phyloP scores from a whole-genome alignment of 1,140 invertebrate genomes.

The Mamestra configurata region DNA sequence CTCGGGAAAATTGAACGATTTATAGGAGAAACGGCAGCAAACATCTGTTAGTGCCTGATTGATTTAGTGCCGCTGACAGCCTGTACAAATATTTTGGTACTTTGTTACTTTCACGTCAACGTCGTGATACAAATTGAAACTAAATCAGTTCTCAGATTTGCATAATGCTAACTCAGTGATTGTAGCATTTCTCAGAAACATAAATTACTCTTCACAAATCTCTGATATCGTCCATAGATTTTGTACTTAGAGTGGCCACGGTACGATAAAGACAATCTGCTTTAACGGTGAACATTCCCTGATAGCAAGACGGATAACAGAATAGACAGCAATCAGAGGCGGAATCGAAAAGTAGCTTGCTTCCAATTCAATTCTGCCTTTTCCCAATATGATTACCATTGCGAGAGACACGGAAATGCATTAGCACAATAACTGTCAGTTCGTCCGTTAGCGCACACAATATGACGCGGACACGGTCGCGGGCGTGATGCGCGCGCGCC shows the following conservation, averaged over 20 bases:
- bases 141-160: slow-evolving; percentile 33
- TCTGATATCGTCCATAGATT: slow-evolving; percentile 25
- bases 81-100: slow-evolving; percentile 50
- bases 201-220: slow-evolving; percentile 35
- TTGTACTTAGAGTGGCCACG: slow-evolving; percentile 16
- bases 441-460: slow-evolving; percentile 65
- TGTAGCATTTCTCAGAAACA: slow-evolving; percentile 33
- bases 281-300: slow-evolving; percentile 40
- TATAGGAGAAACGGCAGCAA: slow-evolving; percentile 69
- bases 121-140: slow-evolving; percentile 42
- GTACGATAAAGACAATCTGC: slow-evolving; percentile 45
- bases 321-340: slow-evolving; percentile 39
- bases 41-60: slow-evolving; percentile 59
- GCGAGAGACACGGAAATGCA: slow-evolving; percentile 55
- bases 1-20: slow-evolving; percentile 74
- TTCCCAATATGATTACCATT: slow-evolving; percentile 51
- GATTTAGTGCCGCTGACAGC: slow-evolving; percentile 50
- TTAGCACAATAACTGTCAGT: slow-evolving; percentile 68
- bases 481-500: slow-evolving; percentile 62
- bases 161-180: slow-evolving; percentile 41
- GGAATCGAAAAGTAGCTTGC: slow-evolving; percentile 45
- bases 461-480: slow-evolving; percentile 60
- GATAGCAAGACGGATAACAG: slow-evolving; percentile 43
- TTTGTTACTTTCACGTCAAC: slow-evolving; percentile 49
- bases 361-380: slow-evolving; percentile 48